Evolutionary conservation across 2,888 invertebrate genomes (phyloP), one percentile per base, ranked within the genome.

Genomic region (Hydrotaea cyrtoneurina): DNA sequence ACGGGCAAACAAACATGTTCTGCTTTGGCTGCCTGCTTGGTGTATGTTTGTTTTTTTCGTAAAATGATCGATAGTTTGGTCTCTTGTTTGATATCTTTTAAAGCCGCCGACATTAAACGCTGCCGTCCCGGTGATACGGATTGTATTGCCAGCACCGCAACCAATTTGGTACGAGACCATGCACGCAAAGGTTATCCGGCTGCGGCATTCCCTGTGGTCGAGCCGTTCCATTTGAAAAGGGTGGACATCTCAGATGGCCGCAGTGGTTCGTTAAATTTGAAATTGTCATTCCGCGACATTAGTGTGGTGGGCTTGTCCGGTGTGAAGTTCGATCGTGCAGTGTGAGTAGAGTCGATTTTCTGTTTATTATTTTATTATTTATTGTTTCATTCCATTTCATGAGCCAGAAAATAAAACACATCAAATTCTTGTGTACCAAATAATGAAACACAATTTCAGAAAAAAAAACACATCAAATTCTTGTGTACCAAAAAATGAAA

Each of bases 221-320:
- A 92, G 76, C 92, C 92, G 0, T 92, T 92, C 64, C 80, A 89
- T 36, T 86, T 92, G 15, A 91, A 90, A 73, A 88, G 89, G 10
- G 88, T 92, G 17, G 91, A 91, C 23, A 88, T 92, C 57, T 89
- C 91, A 53, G 92, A 92, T 78, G 92, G 91, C 26, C 90, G 89
- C 66, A 84, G 87, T 64, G 88, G 90, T 31, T 90, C 92, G 11
- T 86, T 92, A 77, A 91, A 73, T 83, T 89, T 92, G 31, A 91
- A 91, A 83, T 86, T 92, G 23, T 89, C 88, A 76, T 91, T 92
- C 76, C 89, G 88, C 39, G 91, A 92, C 83, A 87, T 92, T n/a
- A 88, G 88, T 78, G 90, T 92, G 15, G 88, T 88, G 71, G 92
- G 92, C 2, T 83, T 92, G 83, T 92, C 92, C 21, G 86, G 88